Percentiles rank a stretch among this genome's conserved stretches.
Evolutionary conservation across 2,797 vertebrate species (phyloP).

Genomic region (Pristis pectinata): DNA sequence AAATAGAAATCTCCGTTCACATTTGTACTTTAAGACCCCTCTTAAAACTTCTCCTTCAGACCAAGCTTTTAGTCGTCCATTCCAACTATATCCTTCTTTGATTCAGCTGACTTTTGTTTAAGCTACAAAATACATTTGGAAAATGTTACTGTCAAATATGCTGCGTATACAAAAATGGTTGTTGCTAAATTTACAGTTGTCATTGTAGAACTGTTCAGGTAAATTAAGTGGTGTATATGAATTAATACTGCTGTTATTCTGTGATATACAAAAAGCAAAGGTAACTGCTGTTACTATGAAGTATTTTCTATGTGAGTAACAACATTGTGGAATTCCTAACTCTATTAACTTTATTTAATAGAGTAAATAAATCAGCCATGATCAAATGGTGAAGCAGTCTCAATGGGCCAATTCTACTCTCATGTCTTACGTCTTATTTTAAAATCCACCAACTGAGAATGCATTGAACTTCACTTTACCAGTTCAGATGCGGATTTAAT

Average conservation of each 20-base stretch:
- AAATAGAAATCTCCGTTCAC: background rate
- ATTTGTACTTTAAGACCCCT: too few relatives aligned
- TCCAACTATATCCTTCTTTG: background rate
- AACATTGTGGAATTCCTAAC: background rate
- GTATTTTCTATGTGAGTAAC: background rate
- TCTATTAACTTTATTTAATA: too few relatives aligned
- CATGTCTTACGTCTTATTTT: too few relatives aligned
- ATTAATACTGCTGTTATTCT: background rate
- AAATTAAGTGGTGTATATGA: background rate
- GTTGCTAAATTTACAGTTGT: background rate
- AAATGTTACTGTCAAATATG: background rate
- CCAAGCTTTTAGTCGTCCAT: background rate
- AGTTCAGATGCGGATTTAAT: too few relatives aligned
- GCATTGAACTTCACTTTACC: too few relatives aligned
- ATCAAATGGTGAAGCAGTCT: too few relatives aligned
- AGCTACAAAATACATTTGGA: background rate
- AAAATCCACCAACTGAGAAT: too few relatives aligned
- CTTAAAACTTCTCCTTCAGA: too few relatives aligned
- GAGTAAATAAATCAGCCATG: too few relatives aligned
- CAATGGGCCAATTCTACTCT: too few relatives aligned
- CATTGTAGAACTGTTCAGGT: background rate
- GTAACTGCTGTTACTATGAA: background rate
- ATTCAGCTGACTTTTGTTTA: background rate
- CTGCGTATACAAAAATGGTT: background rate
- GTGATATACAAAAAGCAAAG: too few relatives aligned